Percentiles rank a stretch among this genome's conserved stretches.
phyloP scores from a whole-genome alignment of 2,113 vertebrate species.

The Apodemus speciosus region DNA sequence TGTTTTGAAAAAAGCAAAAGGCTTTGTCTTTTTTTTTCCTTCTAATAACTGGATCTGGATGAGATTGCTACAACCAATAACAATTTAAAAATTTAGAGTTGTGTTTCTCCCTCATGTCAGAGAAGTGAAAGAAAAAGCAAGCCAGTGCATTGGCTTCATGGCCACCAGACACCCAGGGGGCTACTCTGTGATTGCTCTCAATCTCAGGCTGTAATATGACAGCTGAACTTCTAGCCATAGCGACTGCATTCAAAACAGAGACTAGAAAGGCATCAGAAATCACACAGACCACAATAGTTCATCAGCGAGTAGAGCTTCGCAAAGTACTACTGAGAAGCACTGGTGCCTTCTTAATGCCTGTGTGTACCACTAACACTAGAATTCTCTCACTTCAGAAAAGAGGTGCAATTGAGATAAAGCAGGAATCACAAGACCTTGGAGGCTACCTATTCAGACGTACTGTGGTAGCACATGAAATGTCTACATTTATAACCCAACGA shows the following conservation, averaged over 20 bases:
- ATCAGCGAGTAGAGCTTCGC: not conserved
- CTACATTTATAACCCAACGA: not conserved
- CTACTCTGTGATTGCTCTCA: not conserved
- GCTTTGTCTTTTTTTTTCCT: not conserved
- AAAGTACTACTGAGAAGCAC: not conserved
- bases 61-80: not conserved
- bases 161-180: not conserved
- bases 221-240: slow-evolving; percentile 1
- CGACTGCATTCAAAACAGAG: not conserved
- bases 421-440: not conserved
- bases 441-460: not conserved
- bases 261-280: not conserved
- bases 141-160: not conserved
- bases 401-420: not conserved
- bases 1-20: slow-evolving; percentile 5
- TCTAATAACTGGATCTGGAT: not conserved
- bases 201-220: not conserved
- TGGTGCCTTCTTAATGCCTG: not conserved
- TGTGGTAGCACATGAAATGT: slow-evolving; percentile 1
- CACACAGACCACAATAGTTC: not conserved
- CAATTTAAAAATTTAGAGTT: not conserved
- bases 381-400: not conserved
- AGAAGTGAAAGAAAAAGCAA: not conserved
- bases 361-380: not conserved
- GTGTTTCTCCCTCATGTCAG: not conserved